A percentile compares a stretch with the other conserved stretches of the same genome.
These are phyloP conservation scores for Habrosyne pyritoides DNA, from an alignment of 2,888 invertebrate species.

Conservation along the genomic window DNA sequence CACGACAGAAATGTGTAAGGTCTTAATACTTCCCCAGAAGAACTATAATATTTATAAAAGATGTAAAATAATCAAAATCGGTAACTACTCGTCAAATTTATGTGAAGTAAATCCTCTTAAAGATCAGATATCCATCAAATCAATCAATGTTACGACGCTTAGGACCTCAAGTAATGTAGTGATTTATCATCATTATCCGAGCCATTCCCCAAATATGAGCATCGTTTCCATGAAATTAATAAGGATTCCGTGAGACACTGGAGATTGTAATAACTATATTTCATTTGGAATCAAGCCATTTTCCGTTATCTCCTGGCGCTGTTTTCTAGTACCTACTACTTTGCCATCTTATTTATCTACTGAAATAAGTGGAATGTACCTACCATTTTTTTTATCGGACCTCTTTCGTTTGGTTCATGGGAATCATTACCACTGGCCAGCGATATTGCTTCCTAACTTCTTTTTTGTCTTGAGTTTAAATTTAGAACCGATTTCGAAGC, in stretches of 20 bases:
- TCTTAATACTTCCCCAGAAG: no score
- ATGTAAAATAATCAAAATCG: no score
- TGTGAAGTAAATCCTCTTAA: not conserved
- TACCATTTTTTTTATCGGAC: not conserved
- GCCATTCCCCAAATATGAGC: constrained; percentile 19
- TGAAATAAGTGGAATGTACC: not conserved
- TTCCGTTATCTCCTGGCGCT: not conserved
- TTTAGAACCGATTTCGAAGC: not conserved
- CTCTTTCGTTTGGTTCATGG: not conserved
- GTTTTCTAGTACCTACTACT: not conserved
- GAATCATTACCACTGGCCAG: not conserved
- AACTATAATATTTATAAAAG: no score
- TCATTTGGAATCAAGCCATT: not conserved
- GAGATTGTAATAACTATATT: constrained; percentile 6
- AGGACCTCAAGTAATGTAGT: constrained; percentile 11
- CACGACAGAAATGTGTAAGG: no score
- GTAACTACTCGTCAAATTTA: not conserved
- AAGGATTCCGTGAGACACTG: constrained; percentile 21
- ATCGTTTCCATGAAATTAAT: constrained; percentile 28
- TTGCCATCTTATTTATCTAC: not conserved
- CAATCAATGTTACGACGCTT: not conserved
- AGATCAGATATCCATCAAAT: constrained; percentile 4
- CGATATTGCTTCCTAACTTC: not conserved
- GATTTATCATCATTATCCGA: constrained; percentile 32
- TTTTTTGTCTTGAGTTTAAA: not conserved